Percentiles rank a stretch among this genome's conserved stretches.
phyloP scores from a whole-genome alignment of 2,113 vertebrate species.

The Gobio gobio region DNA sequence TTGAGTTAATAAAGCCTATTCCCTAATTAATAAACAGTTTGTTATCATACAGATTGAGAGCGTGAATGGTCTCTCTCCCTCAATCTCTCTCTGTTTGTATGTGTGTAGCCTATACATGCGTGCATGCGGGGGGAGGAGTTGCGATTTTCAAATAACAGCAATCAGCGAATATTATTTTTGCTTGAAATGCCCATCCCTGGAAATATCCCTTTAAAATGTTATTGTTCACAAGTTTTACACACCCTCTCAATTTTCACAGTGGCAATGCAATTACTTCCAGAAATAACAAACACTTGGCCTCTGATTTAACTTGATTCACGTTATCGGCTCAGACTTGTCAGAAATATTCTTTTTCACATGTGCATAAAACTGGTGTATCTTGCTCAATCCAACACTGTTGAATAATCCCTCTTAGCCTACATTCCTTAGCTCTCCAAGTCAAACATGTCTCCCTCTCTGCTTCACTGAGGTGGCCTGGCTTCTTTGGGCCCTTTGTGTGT shows the following conservation, averaged over 20 bases:
- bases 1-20: too few species aligned
- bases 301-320: neutral
- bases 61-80: too few species aligned
- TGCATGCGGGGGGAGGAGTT: too few species aligned
- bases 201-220: neutral
- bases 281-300: neutral
- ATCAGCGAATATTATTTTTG: too few species aligned
- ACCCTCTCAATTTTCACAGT: conserved; percentile 4
- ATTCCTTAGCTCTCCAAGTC: conserved; percentile 51
- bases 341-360: conserved; percentile 4
- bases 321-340: conserved; percentile 26
- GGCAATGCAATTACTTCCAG: conserved; percentile 11
- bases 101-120: too few species aligned
- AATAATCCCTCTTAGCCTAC: conserved; percentile 27
- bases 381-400: conserved; percentile 25
- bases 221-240: neutral
- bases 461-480: conserved; percentile 55
- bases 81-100: too few species aligned
- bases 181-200: too few species aligned
- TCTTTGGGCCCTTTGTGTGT: conserved; percentile 50
- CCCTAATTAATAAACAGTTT: too few species aligned
- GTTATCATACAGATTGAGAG: too few species aligned
- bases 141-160: too few species aligned
- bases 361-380: neutral
- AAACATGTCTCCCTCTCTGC: conserved; percentile 50